These are phyloP conservation scores for Temnothorax ravouxi DNA, from an alignment of 2,888 invertebrate genomes.

Conservation along the genomic window DNA sequence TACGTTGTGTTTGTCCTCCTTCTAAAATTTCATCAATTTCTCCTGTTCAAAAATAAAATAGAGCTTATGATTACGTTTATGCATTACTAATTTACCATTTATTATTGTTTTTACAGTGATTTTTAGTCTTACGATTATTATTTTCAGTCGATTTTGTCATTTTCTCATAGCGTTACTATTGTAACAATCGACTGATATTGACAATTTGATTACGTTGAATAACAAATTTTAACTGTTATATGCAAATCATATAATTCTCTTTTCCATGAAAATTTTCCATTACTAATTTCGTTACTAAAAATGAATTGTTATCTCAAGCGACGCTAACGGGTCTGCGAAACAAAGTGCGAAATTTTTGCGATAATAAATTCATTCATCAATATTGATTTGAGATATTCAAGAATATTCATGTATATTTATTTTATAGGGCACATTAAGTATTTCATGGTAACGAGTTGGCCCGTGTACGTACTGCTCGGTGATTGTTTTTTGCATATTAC, in stretches of 20 bases:
- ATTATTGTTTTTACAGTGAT: background rate
- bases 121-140: background rate
- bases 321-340: background rate
- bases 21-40: conserved; percentile 16
- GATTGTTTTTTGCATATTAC: background rate
- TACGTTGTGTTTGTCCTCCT: background rate
- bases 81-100: background rate
- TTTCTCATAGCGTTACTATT: background rate
- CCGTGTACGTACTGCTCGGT: background rate
- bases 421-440: background rate
- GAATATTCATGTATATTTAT: background rate
- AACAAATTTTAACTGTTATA: background rate
- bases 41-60: background rate
- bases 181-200: background rate
- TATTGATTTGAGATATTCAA: background rate
- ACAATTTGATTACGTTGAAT: background rate
- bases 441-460: background rate
- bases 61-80: background rate
- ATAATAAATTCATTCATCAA: background rate
- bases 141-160: background rate
- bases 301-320: conserved; percentile 4
- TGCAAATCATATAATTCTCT: background rate
- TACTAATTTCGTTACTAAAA: background rate
- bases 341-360: background rate
- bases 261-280: background rate